phyloP scores from a whole-genome alignment of 2,888 invertebrate genomes.

The Chrysina gloriosa region DNA sequence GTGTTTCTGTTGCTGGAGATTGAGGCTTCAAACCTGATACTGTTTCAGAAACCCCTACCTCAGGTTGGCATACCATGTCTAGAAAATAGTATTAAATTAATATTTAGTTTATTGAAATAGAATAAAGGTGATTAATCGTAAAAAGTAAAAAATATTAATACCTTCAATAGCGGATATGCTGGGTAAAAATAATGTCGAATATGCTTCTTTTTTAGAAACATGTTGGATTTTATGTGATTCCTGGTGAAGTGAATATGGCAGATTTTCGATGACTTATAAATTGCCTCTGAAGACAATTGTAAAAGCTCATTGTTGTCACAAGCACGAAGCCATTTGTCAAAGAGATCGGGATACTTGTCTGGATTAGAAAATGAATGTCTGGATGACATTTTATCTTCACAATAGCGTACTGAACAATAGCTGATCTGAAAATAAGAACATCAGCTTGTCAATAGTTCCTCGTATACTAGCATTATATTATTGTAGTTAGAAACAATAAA shows the following conservation, averaged over 20 bases:
- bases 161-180: neutral
- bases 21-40: too few relatives aligned
- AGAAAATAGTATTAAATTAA: too few relatives aligned
- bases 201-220: neutral
- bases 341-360: neutral
- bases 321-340: neutral
- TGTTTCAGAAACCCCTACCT: too few relatives aligned
- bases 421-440: neutral
- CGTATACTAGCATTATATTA: neutral
- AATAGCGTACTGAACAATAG: too few relatives aligned
- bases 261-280: neutral
- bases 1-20: too few relatives aligned
- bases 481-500: too few relatives aligned
- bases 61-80: too few relatives aligned
- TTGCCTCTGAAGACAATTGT: neutral
- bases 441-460: neutral
- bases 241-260: neutral
- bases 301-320: neutral
- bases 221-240: neutral
- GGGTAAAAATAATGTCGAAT: neutral
- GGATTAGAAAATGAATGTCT: neutral
- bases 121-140: too few relatives aligned
- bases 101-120: too few relatives aligned
- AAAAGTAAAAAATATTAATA: neutral
- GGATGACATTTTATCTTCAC: conserved; percentile 1